Base-by-base conservation (phyloP, 2,888 invertebrate species). In the Scaptodrosophila latifasciaeformis region DNA sequence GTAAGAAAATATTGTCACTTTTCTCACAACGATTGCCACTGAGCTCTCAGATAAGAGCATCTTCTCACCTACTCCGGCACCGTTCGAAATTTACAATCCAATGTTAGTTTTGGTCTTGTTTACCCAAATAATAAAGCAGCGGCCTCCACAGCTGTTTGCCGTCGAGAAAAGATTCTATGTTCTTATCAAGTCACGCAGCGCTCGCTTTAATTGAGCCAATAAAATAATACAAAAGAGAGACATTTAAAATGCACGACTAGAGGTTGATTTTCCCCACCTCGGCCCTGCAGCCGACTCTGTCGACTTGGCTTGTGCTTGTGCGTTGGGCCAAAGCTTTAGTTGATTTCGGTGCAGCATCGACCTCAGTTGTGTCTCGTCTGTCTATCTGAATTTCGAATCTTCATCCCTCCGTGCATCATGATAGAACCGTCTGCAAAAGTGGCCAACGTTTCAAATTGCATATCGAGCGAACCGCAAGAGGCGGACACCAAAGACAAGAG, bases 121-220 rank as follows among this genome's bases (percentile, higher is more conserved):
- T n/a, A n/a, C n/a, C n/a, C n/a, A n/a, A n/a, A n/a, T n/a, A n/a
- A n/a, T n/a, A n/a, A n/a, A n/a, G n/a, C n/a, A n/a, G n/a, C n/a
- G n/a, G n/a, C n/a, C n/a, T n/a, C n/a, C n/a, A n/a, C n/a, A n/a
- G n/a, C n/a, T n/a, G n/a, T n/a, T n/a, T n/a, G n/a, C n/a, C n/a
- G n/a, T n/a, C n/a, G n/a, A n/a, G n/a, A n/a, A n/a, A n/a, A 31
- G 31, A 27, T 27, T 51, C 15, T 35, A 17, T 29, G 10, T 17
- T 68, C 67, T 76, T 76, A 76, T 76, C 76, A 63, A 43, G 56
- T 43, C 39, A 55, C 58, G 47, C 2, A 50, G 59, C 45, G 62
- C 59, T 57, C 54, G 70, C 72, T 68, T 80, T 77, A 81, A 81
- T 83, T 82, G 80, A 67, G 53, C 70, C 78, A 83, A 82, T 83